Percentiles rank a stretch among this genome's conserved stretches.
Conservation (phyloP, 2,113 vertebrate species). For the Sinocyclocheilus maitianheensis region DNA sequence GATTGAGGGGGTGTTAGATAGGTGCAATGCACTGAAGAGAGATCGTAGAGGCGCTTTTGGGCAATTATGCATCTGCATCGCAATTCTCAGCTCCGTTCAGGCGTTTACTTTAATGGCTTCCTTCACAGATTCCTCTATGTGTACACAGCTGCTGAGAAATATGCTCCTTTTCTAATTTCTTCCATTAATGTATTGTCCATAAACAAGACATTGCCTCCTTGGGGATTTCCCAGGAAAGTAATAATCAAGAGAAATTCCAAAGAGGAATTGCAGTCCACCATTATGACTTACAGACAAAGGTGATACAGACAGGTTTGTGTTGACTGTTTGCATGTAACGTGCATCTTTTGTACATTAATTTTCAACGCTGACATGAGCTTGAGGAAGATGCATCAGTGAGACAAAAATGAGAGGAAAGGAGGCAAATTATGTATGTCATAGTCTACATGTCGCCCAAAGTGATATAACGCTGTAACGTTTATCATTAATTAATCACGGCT, state of each 20-base stretch:
- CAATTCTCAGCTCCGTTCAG: slow-evolving; percentile 60
- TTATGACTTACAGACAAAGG: slow-evolving; percentile 39
- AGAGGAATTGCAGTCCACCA: slow-evolving; percentile 61
- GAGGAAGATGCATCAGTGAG: neutral
- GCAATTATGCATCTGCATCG: slow-evolving; percentile 24
- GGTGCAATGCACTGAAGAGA: neutral
- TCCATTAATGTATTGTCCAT: slow-evolving; percentile 79
- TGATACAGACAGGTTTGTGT: neutral
- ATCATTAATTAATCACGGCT: slow-evolving; percentile 64
- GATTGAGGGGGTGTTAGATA: neutral
- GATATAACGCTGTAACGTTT: slow-evolving; percentile 57
- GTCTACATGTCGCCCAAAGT: slow-evolving; percentile 29
- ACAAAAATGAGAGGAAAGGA: neutral
- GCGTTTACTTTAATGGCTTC: slow-evolving; percentile 67
- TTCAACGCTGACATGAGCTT: neutral
- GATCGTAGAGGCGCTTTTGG: too few species aligned
- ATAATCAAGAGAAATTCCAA: slow-evolving; percentile 72
- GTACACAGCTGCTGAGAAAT: slow-evolving; percentile 78
- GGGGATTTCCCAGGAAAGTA: slow-evolving; percentile 74
- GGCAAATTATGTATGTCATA: slow-evolving; percentile 23
- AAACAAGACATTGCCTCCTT: slow-evolving; percentile 69
- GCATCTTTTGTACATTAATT: neutral
- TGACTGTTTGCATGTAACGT: slow-evolving; percentile 4
- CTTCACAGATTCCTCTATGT: slow-evolving; percentile 70
- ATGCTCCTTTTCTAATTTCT: slow-evolving; percentile 73